A percentile compares a stretch with the other conserved stretches of the same genome.
Conservation (phyloP, 2,113 vertebrate genomes). For the Rhinopomastus cyanomelas region DNA sequence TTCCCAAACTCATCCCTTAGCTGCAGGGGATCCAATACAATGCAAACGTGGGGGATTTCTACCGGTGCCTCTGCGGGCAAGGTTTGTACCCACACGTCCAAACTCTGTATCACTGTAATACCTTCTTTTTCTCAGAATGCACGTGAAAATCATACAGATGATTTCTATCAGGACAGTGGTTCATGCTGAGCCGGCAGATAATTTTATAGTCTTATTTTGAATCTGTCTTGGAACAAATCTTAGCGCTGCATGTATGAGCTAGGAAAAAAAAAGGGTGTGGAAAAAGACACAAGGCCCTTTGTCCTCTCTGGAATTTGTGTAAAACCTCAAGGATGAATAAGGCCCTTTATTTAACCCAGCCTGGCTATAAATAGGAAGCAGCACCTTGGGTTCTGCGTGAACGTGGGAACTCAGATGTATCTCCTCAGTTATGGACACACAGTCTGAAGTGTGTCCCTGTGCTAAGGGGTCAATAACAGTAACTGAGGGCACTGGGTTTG, state of each 20-base stretch:
- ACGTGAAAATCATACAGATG: background rate
- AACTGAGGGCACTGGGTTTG: background rate
- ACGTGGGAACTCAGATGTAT: background rate
- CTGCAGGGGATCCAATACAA: background rate
- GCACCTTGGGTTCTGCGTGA: slow-evolving; percentile 10
- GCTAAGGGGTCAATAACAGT: background rate
- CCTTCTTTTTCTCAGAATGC: background rate
- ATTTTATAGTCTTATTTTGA: slow-evolving; percentile 33
- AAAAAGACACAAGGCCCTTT: slow-evolving; percentile 52
- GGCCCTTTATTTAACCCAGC: slow-evolving; percentile 51
- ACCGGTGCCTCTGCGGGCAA: background rate
- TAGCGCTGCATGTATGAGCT: slow-evolving; percentile 2
- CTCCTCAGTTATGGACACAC: background rate
- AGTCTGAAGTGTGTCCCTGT: background rate
- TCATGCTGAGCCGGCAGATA: slow-evolving; percentile 33
- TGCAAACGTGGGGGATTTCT: background rate
- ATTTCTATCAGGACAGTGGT: slow-evolving; percentile 5
- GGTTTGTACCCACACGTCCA: background rate
- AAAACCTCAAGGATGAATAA: slow-evolving; percentile 48
- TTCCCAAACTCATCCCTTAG: background rate
- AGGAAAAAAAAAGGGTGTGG: slow-evolving; percentile 1
- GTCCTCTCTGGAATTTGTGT: slow-evolving; percentile 55
- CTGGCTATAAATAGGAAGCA: slow-evolving; percentile 41
- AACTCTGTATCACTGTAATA: background rate
- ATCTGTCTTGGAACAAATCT: slow-evolving; percentile 21